These are phyloP conservation scores for Anthrax anthrax DNA, from an alignment of 2,888 invertebrate species.

Conservation along the genomic window DNA sequence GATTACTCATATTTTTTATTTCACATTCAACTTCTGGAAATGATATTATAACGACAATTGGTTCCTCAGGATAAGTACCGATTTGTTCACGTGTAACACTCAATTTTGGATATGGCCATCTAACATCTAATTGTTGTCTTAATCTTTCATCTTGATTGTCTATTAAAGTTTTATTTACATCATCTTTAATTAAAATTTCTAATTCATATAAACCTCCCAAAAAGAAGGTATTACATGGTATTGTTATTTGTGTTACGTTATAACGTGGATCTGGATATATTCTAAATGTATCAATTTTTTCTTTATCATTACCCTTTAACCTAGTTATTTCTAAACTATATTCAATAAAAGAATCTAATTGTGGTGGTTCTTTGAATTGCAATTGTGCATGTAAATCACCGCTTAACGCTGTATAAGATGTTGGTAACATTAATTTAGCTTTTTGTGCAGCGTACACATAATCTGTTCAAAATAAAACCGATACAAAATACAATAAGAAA, in stretches of 20 bases:
- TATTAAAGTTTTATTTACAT: constrained; percentile 11
- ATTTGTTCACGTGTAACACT: constrained; percentile 61
- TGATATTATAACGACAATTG: constrained; percentile 58
- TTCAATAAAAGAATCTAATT: constrained; percentile 11
- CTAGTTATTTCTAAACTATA: constrained; percentile 37
- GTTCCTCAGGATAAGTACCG: constrained; percentile 62
- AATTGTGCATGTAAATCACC: constrained; percentile 65
- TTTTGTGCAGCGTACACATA: constrained; percentile 31
- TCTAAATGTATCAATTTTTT: constrained; percentile 19
- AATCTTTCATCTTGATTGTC: constrained; percentile 24
- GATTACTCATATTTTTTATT: constrained; percentile 25
- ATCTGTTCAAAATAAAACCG: constrained; percentile 21
- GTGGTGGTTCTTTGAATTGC: constrained; percentile 25
- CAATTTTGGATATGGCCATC: constrained; percentile 64
- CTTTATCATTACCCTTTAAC: constrained; percentile 18
- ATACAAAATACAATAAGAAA: too few relatives aligned
- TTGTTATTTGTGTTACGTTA: constrained; percentile 36
- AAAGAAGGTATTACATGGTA: constrained; percentile 61
- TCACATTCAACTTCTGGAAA: constrained; percentile 58
- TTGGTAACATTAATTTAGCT: constrained; percentile 52
- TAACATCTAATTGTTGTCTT: constrained; percentile 50
- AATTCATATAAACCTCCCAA: constrained; percentile 52
- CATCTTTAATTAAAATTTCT: constrained; percentile 26
- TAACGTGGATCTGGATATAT: constrained; percentile 12
- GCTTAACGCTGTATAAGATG: constrained; percentile 59